These are phyloP conservation scores for Synergus japonicus DNA, from an alignment of 2,888 invertebrate genomes.

Conservation along the genomic window DNA sequence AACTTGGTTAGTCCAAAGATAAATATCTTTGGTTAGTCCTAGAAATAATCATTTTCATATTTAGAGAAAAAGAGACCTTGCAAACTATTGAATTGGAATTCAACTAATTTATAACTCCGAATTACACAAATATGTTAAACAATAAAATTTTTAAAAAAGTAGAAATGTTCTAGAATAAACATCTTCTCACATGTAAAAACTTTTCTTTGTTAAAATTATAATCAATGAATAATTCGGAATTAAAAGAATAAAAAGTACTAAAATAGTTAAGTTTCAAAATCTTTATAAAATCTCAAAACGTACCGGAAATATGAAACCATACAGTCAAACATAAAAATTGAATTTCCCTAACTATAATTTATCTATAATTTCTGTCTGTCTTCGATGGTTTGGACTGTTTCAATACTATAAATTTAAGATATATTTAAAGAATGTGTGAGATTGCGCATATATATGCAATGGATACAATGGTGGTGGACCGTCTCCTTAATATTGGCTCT, in stretches of 20 bases:
- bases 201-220: background rate
- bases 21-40: conserved; percentile 48
- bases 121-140: background rate
- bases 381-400: too few relatives aligned
- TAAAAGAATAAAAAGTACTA: background rate
- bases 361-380: background rate
- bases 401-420: background rate
- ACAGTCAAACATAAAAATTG: background rate
- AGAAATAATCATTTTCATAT: conserved; percentile 48
- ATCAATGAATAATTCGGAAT: background rate
- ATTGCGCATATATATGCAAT: background rate
- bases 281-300: background rate
- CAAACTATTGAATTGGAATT: background rate
- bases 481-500: too few relatives aligned
- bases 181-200: background rate
- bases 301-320: background rate
- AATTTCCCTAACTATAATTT: background rate
- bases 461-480: too few relatives aligned
- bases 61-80: background rate
- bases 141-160: background rate
- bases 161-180: background rate
- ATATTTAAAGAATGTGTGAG: background rate
- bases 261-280: background rate
- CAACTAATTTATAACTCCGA: background rate
- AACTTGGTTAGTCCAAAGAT: conserved; percentile 48